Evolutionary conservation across 2,888 invertebrate genomes (phyloP), one percentile per base, ranked within the genome.

Genomic region (Hofmannophila pseudospretella): DNA sequence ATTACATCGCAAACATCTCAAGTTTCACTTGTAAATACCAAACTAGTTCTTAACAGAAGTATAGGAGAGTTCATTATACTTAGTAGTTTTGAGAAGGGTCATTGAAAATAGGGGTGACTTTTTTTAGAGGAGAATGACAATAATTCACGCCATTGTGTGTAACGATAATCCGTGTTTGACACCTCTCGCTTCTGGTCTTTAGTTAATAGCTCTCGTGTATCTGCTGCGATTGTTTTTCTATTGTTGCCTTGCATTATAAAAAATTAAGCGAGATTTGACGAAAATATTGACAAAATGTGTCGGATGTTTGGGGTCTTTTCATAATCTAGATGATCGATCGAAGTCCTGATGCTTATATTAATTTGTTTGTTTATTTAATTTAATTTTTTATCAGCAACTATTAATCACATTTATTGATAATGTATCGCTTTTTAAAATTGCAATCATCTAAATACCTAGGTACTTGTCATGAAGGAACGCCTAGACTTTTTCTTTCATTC

Each of bases 141-240:
- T 85, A 81, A 84, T 85, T 85, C 79, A 82, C 61, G 55, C 60
- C 61, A 67, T 79, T 82, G 79, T 82, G 62, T 78, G 54, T 56
- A 47, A 63, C 67, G 65, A 63, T 85, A 85, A 86, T 82, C 85
- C 77, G 25, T 78, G 76, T 85, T 85, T 85, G 85, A 84, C 85
- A 80, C 74, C 60, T 73, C 62, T 60, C 61, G 60, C 66, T 68
- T 60, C 65, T 69, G 64, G 73, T 74, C 62, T 69, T 76, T 77
- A 76, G 69, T 75, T 80, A 81, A 82, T 78, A 72, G 76, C 62
- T 62, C 62, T 71, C 47, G 61, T 67, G 60, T 62, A 51, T 61
- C 58, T 54, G 47, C 42, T 26, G 51, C 55, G 46, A 72, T 69
- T 63, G 67, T 23, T 71, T 66, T 71, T 48, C 51, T 58, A 31